Percentiles rank a stretch among this genome's conserved stretches.
Conservation (phyloP, 2,113 vertebrate species). For the Cebidichthys violaceus region DNA sequence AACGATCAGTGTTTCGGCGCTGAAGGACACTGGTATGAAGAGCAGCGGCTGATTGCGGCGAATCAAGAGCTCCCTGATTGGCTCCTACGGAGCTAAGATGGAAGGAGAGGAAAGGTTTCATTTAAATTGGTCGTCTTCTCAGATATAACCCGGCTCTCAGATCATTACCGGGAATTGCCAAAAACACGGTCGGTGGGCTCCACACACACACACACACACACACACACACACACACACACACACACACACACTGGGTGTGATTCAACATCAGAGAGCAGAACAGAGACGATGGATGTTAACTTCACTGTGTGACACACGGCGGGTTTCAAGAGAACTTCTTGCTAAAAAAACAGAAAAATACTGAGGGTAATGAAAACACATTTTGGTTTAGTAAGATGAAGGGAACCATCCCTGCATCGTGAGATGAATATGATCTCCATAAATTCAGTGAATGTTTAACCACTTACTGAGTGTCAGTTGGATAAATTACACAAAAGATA, state of each 20-base stretch:
- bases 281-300: background rate
- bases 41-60: background rate
- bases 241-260: background rate
- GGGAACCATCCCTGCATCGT: too few relatives aligned
- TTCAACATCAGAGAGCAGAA: background rate
- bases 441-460: too few relatives aligned
- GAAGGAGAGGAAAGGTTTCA: background rate
- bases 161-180: constrained; percentile 2
- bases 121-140: background rate
- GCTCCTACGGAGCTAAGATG: background rate
- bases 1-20: background rate
- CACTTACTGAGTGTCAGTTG: too few relatives aligned
- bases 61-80: constrained; percentile 7
- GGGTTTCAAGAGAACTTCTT: background rate
- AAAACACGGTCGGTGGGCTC: background rate
- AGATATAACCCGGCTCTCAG: background rate
- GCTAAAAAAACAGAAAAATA: background rate
- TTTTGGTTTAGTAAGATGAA: background rate
- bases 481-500: too few relatives aligned
- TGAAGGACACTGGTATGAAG: background rate
- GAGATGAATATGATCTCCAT: too few relatives aligned
- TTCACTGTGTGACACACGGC: background rate
- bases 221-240: background rate
- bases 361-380: background rate
- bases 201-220: background rate